phyloP scores from a whole-genome alignment of 2,797 vertebrate species.

The Xiphophorus birchmanni region DNA sequence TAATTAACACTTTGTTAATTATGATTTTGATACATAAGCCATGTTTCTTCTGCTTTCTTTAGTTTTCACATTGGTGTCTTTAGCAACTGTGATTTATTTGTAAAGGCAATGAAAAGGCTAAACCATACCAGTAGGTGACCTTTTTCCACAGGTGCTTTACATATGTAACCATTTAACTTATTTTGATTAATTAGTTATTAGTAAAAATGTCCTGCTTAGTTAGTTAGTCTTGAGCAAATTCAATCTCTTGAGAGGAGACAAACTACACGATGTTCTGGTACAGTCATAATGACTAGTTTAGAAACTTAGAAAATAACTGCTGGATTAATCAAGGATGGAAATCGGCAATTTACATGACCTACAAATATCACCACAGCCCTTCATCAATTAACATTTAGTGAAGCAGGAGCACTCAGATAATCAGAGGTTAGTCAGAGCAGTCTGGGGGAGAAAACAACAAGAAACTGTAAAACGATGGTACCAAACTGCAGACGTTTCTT shows the following conservation, averaged over 20 bases:
- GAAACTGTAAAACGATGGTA: not conserved
- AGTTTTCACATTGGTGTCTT: not conserved
- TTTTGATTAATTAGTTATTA: not conserved
- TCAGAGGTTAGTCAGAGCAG: not conserved
- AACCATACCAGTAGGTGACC: not conserved
- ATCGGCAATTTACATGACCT: not conserved
- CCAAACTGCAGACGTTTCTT: not conserved
- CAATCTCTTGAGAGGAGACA: not conserved
- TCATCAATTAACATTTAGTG: not conserved
- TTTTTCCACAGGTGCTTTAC: not conserved
- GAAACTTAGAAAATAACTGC: not conserved
- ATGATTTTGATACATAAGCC: not conserved
- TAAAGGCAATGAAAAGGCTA: not conserved
- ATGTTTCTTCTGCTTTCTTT: not conserved
- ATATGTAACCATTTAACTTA: not conserved
- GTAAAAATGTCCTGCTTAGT: not conserved
- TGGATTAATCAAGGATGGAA: not conserved
- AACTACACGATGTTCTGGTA: not conserved
- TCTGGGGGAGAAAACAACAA: conserved; percentile 3
- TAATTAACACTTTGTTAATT: not conserved
- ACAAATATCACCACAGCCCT: not conserved
- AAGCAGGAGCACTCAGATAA: not conserved
- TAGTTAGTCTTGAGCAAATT: not conserved
- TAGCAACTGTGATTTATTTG: not conserved
- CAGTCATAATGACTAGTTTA: not conserved